Evolutionary conservation across 2,888 invertebrate genomes (phyloP).

Genomic region (Zeuzera pyrina): DNA sequence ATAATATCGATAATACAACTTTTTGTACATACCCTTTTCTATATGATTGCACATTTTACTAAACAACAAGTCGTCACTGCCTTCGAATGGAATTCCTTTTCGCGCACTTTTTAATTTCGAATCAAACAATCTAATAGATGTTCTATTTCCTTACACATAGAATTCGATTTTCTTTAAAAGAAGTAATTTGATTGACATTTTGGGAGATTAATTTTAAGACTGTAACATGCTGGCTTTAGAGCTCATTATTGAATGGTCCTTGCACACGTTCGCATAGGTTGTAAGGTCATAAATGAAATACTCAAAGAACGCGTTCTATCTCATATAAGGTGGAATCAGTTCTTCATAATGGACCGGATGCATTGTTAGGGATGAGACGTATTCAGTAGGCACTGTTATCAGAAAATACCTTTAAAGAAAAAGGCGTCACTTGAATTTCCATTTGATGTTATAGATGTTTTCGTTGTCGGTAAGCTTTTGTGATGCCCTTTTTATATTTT

Average conservation of each 20-base stretch:
- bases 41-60: constrained; percentile 63
- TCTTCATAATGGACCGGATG: constrained; percentile 49
- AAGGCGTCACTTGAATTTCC: constrained; percentile 21
- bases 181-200: no score
- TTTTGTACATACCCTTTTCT: constrained; percentile 48
- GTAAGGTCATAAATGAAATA: constrained; percentile 30
- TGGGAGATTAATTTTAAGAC: not conserved
- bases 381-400: constrained; percentile 32
- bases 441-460: no score
- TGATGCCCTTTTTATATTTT: not conserved
- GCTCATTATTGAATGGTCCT: constrained; percentile 1
- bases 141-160: not conserved
- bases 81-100: constrained; percentile 35
- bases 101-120: constrained; percentile 22
- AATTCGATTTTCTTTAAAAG: no score
- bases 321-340: constrained; percentile 49
- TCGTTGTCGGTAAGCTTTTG: not conserved
- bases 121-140: constrained; percentile 13
- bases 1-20: constrained; percentile 47
- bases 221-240: not conserved
- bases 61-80: constrained; percentile 39
- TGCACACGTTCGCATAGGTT: constrained; percentile 24
- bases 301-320: constrained; percentile 39
- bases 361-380: constrained; percentile 41
- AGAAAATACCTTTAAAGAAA: constrained; percentile 48